A percentile compares a stretch with the other conserved stretches of the same genome.
These are phyloP conservation scores for Abramis brama DNA, from an alignment of 2,113 vertebrate species.

Conservation along the genomic window DNA sequence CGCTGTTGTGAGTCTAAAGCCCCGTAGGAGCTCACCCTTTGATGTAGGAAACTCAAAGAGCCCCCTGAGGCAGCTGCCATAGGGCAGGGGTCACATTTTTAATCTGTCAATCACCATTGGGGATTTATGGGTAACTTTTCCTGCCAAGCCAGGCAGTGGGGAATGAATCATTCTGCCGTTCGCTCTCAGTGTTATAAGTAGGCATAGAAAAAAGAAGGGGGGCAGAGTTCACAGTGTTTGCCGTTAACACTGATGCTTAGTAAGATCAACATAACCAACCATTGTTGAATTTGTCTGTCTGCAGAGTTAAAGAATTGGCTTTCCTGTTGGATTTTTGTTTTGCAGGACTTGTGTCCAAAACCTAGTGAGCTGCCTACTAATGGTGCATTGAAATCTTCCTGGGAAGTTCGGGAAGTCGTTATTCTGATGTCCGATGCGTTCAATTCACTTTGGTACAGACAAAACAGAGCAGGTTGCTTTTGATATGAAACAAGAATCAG, in stretches of 20 bases:
- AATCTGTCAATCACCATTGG: slow-evolving; percentile 67
- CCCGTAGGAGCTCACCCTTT: slow-evolving; percentile 45
- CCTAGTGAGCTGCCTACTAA: background rate
- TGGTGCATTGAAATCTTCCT: background rate
- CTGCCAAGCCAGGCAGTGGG: slow-evolving; percentile 53
- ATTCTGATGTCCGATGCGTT: background rate
- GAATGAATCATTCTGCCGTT: slow-evolving; percentile 25
- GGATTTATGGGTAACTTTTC: slow-evolving; percentile 68
- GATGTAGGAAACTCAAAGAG: slow-evolving; percentile 37
- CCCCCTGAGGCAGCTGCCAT: slow-evolving; percentile 53
- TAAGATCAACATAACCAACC: background rate
- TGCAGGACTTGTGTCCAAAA: background rate
- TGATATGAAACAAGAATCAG: too few species aligned
- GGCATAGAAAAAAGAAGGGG: slow-evolving; percentile 15
- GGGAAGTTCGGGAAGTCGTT: background rate
- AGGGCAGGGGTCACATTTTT: slow-evolving; percentile 65
- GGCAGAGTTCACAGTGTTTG: background rate
- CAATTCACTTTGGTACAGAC: background rate
- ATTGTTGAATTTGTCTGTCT: slow-evolving; percentile 3
- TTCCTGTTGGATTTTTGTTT: slow-evolving; percentile 8
- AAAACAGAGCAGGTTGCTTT: too few species aligned
- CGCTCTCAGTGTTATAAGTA: slow-evolving; percentile 35
- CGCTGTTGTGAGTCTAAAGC: slow-evolving; percentile 44
- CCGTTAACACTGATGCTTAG: background rate
- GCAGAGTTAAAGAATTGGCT: background rate